A percentile compares a stretch with the other conserved stretches of the same genome.
phyloP scores from a whole-genome alignment of 53 echinoderm and acorn worm species.

The Hippasteria phrygiana region DNA sequence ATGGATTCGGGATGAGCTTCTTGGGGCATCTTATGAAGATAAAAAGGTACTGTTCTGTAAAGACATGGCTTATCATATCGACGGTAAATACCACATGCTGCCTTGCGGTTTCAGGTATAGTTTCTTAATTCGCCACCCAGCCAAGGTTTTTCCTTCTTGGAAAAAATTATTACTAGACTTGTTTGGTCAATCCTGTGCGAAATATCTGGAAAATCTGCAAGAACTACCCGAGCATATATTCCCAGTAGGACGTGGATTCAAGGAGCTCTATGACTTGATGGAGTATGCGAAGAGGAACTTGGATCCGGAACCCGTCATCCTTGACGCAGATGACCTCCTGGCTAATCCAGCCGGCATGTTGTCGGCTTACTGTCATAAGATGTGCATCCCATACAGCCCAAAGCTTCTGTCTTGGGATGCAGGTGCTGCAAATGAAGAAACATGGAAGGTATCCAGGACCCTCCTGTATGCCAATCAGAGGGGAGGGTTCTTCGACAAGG shows the following conservation, averaged over 20 bases:
- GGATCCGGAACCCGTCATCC: slow-evolving; percentile 26
- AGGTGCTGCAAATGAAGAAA: not conserved
- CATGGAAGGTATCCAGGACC: slow-evolving; percentile 35
- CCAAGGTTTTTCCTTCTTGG: slow-evolving; percentile 56
- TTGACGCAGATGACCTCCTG: slow-evolving; percentile 59
- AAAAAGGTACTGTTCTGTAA: slow-evolving; percentile 51
- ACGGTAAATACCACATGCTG: slow-evolving; percentile 44
- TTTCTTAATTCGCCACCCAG: slow-evolving; percentile 64
- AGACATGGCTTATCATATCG: slow-evolving; percentile 6
- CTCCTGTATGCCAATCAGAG: not conserved
- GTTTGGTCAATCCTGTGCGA: not conserved
- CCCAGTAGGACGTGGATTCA: slow-evolving; percentile 42
- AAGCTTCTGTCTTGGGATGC: slow-evolving; percentile 54
- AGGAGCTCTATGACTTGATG: slow-evolving; percentile 52
- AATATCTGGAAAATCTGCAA: not conserved
- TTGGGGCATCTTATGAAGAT: slow-evolving; percentile 30
- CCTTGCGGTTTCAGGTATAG: slow-evolving; percentile 49
- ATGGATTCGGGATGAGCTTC: slow-evolving; percentile 47
- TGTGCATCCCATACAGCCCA: slow-evolving; percentile 50
- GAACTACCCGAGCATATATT: slow-evolving; percentile 12
- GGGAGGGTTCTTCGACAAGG: slow-evolving; percentile 3
- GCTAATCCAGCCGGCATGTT: slow-evolving; percentile 40
- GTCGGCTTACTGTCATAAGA: slow-evolving; percentile 45
- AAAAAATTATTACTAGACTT: not conserved
- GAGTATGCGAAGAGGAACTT: slow-evolving; percentile 45